These are phyloP conservation scores for Naja naja DNA, from an alignment of 2,113 vertebrate species.

Conservation along the genomic window DNA sequence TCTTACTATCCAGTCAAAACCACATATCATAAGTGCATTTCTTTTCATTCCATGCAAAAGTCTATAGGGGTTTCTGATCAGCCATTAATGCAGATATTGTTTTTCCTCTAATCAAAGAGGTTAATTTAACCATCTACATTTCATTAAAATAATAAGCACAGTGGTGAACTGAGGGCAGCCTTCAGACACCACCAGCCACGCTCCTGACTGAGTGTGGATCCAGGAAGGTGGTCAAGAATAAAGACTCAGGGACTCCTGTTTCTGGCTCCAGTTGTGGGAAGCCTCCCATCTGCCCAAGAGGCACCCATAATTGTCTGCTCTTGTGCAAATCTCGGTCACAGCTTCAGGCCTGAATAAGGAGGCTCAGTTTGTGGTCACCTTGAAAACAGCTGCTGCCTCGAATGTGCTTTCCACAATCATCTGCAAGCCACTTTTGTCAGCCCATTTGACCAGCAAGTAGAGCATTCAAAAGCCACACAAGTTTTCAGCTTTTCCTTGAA, in stretches of 20 bases:
- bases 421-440: background rate
- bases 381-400: background rate
- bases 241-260: background rate
- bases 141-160: background rate
- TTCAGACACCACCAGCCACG: too few relatives aligned
- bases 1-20: background rate
- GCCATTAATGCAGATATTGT: background rate
- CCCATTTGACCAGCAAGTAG: background rate
- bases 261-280: background rate
- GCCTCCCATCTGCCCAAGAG: background rate
- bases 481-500: background rate
- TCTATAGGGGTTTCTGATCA: background rate
- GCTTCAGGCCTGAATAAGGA: background rate
- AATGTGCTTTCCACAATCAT: background rate
- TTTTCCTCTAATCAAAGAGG: background rate
- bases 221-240: background rate
- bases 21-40: background rate
- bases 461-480: background rate
- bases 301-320: background rate
- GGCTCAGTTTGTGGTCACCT: background rate
- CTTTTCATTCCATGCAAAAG: background rate
- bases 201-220: background rate
- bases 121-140: background rate
- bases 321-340: background rate
- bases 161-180: background rate